phyloP scores from a whole-genome alignment of 2,888 invertebrate species.

The Dysmachus trigonus region DNA sequence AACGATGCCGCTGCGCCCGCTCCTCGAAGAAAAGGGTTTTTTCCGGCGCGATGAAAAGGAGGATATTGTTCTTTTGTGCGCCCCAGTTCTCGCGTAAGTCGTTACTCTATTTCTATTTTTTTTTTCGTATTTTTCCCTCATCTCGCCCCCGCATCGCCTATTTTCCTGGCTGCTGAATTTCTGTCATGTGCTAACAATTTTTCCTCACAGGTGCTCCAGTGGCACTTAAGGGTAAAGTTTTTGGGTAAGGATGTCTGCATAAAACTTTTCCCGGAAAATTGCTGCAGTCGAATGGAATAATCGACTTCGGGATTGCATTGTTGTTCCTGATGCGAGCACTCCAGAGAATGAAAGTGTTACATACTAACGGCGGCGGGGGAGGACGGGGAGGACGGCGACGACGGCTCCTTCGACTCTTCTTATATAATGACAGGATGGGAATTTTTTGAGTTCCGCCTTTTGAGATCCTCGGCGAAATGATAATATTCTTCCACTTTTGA shows the following conservation, averaged over 20 bases:
- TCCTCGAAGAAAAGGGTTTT: not conserved
- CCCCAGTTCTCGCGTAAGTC: not conserved
- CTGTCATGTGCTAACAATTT: constrained; percentile 32
- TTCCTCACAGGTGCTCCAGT: constrained; percentile 30
- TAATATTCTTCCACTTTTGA: not conserved
- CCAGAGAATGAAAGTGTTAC: not conserved
- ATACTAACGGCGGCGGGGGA: not conserved
- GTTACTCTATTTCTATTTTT: not conserved
- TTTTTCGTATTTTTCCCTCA: not conserved
- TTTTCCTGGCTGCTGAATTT: not conserved
- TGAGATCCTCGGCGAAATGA: constrained; percentile 11
- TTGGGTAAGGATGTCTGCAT: constrained; percentile 17
- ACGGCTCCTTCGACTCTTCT: not conserved
- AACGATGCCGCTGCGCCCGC: not conserved
- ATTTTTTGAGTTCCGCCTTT: not conserved
- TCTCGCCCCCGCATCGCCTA: not conserved
- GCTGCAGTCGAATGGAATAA: constrained; percentile 36
- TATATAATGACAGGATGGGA: constrained; percentile 24
- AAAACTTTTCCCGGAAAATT: constrained; percentile 26
- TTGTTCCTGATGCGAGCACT: not conserved
- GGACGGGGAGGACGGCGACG: not conserved
- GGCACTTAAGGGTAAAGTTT: constrained; percentile 38
- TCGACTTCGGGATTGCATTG: constrained; percentile 33
- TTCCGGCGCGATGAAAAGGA: not conserved
- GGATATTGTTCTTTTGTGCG: constrained; percentile 5